Conservation (phyloP, 2,797 vertebrate species). For the Smutsia temminckii region DNA sequence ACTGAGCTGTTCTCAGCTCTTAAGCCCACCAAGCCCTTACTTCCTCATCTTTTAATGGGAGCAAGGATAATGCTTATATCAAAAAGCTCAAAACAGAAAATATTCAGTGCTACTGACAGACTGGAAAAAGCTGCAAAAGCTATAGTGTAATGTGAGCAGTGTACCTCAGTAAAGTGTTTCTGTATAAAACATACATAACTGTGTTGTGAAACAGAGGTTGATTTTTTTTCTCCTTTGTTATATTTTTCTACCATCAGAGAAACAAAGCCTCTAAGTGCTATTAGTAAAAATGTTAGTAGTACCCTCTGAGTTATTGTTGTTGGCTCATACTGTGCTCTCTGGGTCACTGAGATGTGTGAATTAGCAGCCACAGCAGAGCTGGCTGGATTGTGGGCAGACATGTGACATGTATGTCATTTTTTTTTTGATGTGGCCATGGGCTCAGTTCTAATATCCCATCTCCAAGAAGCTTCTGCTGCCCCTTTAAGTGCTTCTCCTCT, state of each 20-base stretch:
- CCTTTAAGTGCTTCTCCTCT: background rate
- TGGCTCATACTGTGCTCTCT: background rate
- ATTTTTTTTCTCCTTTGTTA: background rate
- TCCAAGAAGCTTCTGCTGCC: background rate
- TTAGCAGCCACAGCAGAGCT: background rate
- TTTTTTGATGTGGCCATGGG: background rate
- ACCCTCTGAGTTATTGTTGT: background rate
- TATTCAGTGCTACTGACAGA: background rate
- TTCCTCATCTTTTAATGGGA: background rate
- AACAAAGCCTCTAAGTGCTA: background rate
- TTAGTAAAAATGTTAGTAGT: slow-evolving; percentile 4
- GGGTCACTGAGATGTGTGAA: background rate
- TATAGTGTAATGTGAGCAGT: background rate
- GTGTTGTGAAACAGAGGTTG: background rate
- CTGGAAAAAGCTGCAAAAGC: background rate
- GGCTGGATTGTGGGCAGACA: background rate
- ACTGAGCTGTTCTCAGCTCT: background rate
- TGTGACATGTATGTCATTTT: background rate
- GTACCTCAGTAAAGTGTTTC: background rate
- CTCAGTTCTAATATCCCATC: background rate
- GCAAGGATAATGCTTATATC: background rate
- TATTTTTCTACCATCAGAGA: slow-evolving; percentile 25
- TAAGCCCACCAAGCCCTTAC: background rate
- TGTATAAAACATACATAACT: background rate
- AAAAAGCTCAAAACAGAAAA: background rate